phyloP scores from a whole-genome alignment of 2,888 invertebrate genomes.

The Cinara cedri region DNA sequence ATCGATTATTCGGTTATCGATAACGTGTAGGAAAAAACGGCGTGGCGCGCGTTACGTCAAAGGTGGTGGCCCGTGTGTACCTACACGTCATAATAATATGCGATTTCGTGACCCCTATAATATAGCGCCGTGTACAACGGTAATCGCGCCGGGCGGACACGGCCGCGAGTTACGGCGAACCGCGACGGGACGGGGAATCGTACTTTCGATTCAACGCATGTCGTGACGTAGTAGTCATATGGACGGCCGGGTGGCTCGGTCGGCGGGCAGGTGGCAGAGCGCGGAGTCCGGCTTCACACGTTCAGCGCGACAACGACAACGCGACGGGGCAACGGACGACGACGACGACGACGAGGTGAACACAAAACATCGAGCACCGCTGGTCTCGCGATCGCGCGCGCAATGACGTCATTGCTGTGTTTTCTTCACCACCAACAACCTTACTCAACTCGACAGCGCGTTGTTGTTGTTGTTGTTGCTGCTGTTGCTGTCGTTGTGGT shows the following conservation, averaged over 20 bases:
- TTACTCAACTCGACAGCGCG: background rate
- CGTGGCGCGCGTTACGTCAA: conserved; percentile 7
- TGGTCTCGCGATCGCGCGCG: background rate
- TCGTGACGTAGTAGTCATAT: conserved; percentile 11
- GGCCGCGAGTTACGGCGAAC: background rate
- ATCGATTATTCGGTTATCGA: too few relatives aligned
- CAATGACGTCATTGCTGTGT: conserved; percentile 38
- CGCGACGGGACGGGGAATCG: conserved; percentile 2
- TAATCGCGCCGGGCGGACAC: background rate
- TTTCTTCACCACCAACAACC: background rate
- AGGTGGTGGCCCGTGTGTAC: conserved; percentile 5
- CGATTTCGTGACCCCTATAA: conserved; percentile 12
- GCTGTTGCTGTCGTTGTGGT: background rate
- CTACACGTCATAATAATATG: background rate
- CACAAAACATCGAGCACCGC: background rate
- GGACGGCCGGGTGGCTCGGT: too few relatives aligned
- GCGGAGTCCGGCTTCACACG: too few relatives aligned
- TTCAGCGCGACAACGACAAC: conserved; percentile 22
- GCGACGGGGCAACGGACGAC: conserved; percentile 37
- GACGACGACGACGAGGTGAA: conserved; percentile 7
- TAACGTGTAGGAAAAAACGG: too few relatives aligned
- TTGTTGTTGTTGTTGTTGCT: background rate
- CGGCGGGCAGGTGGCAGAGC: too few relatives aligned
- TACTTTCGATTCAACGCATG: conserved; percentile 26
- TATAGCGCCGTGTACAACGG: background rate